A percentile compares a stretch with the other conserved stretches of the same genome.
phyloP scores from a whole-genome alignment of 2,113 vertebrate species.

The Percina caprodes region DNA sequence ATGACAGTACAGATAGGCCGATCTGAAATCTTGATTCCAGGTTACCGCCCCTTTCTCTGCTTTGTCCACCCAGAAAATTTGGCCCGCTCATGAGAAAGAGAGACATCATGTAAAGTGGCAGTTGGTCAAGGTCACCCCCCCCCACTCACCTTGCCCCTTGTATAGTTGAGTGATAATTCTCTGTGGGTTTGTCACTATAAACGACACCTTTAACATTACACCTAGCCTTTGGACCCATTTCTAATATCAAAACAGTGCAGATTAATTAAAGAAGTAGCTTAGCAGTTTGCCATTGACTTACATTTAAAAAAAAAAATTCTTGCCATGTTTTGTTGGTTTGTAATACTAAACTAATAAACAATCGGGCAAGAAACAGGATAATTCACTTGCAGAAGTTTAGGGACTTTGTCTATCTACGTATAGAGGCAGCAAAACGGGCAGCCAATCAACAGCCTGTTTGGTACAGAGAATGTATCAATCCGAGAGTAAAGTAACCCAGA shows the following conservation, averaged over 20 bases:
- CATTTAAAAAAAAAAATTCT: not conserved
- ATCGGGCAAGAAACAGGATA: not conserved
- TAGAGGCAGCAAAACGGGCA: not conserved
- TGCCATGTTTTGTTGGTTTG: not conserved
- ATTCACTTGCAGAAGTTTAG: not conserved
- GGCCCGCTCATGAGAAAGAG: too few relatives aligned
- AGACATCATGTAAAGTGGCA: too few relatives aligned
- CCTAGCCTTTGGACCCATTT: not conserved
- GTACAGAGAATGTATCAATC: constrained; percentile 3
- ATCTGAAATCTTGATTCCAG: too few relatives aligned
- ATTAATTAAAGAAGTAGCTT: not conserved
- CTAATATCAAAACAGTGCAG: not conserved
- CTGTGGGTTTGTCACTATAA: not conserved
- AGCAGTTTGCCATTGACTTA: not conserved
- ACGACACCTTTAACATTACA: not conserved
- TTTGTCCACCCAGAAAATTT: too few relatives aligned
- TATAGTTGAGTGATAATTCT: not conserved
- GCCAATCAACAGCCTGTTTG: constrained; percentile 15
- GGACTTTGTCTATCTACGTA: not conserved
- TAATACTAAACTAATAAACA: not conserved
- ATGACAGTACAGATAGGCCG: too few relatives aligned
- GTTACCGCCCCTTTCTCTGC: too few relatives aligned
- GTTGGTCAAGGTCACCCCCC: too few relatives aligned
- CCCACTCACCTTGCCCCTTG: too few relatives aligned
- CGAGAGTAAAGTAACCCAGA: not conserved